Conservation (phyloP, 2,797 vertebrate species). For the Poeciliopsis gracilis region DNA sequence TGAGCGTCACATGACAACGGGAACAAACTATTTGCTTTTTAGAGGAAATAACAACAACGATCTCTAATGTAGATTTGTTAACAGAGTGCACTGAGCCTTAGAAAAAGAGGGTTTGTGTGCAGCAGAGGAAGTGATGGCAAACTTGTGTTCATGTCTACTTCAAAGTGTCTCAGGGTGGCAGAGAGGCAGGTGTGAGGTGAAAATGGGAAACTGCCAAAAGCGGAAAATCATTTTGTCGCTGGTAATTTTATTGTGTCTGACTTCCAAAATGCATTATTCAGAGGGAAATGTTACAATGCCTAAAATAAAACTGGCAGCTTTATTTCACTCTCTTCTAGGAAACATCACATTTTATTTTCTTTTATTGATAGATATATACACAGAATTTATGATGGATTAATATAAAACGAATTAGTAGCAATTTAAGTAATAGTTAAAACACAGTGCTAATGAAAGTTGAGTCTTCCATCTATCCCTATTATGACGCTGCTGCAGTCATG, state of each 20-base stretch:
- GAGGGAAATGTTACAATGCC: background rate
- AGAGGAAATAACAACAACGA: background rate
- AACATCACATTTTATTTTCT: background rate
- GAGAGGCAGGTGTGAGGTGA: conserved; percentile 6
- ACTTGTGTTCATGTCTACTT: conserved; percentile 12
- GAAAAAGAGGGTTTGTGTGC: background rate
- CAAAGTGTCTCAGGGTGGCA: conserved; percentile 1
- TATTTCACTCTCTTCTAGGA: background rate
- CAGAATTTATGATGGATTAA: background rate
- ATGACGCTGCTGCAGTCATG: background rate
- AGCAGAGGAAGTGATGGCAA: conserved; percentile 8
- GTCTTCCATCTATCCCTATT: background rate
- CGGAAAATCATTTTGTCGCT: conserved; percentile 4
- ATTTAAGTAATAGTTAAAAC: background rate
- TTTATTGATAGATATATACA: no score
- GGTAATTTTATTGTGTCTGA: conserved; percentile 1
- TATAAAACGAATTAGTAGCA: background rate
- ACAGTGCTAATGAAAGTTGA: background rate
- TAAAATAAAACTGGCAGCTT: conserved; percentile 1
- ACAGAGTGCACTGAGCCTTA: conserved; percentile 3
- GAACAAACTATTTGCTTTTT: background rate
- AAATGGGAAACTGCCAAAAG: background rate
- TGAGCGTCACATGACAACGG: background rate
- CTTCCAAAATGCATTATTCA: conserved; percentile 4
- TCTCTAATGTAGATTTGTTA: background rate